A percentile compares a stretch with the other conserved stretches of the same genome.
phyloP scores from a whole-genome alignment of 2,797 vertebrate genomes.

The Tenualosa thibaudeaui region DNA sequence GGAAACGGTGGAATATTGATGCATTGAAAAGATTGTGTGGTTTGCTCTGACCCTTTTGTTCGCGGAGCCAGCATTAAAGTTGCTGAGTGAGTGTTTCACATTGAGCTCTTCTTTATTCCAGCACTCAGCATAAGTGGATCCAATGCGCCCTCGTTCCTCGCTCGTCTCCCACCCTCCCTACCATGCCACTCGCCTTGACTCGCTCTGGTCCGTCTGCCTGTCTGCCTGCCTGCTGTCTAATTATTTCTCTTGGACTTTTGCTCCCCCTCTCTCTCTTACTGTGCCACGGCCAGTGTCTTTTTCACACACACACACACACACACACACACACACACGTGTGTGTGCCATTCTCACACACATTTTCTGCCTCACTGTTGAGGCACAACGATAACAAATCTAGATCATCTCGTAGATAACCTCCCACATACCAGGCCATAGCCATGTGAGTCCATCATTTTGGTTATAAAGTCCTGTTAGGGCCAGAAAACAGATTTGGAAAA shows the following conservation, averaged over 20 bases:
- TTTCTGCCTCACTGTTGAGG: not conserved
- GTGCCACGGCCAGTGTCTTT: not conserved
- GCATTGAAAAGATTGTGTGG: slow-evolving; percentile 62
- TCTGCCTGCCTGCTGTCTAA: not conserved
- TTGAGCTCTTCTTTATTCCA: slow-evolving; percentile 64
- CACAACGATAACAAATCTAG: not conserved
- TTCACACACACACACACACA: slow-evolving; percentile 15
- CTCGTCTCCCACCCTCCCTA: slow-evolving; percentile 6
- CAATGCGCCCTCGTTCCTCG: slow-evolving; percentile 18
- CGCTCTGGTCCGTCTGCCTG: slow-evolving; percentile 2
- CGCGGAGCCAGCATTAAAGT: slow-evolving; percentile 65
- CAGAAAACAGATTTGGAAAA: not conserved
- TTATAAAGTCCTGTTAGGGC: not conserved
- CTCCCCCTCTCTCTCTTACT: not conserved
- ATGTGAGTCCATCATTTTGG: not conserved
- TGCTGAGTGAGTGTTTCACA: slow-evolving; percentile 69
- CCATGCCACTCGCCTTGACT: not conserved
- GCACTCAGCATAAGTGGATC: slow-evolving; percentile 61
- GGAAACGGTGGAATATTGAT: slow-evolving; percentile 63
- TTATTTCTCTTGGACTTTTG: slow-evolving; percentile 12
- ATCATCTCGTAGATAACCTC: not conserved
- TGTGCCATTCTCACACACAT: not conserved
- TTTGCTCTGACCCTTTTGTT: slow-evolving; percentile 67
- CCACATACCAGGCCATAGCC: not conserved
- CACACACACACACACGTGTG: slow-evolving; percentile 12